Evolutionary conservation across 1,140 invertebrate genomes (phyloP).

Genomic region (Chionoecetes opilio): DNA sequence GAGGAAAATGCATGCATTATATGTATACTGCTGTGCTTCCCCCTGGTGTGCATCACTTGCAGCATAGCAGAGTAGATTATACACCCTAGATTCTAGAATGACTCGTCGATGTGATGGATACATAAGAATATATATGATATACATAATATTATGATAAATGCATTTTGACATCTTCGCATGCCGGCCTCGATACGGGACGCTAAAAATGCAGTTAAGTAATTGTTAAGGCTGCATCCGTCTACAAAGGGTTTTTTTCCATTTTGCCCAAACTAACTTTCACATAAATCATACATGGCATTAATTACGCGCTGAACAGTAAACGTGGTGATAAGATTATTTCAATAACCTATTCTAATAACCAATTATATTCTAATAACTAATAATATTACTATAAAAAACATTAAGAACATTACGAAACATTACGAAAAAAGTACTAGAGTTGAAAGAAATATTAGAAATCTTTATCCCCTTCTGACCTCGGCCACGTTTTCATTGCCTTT

Average conservation of each 20-base stretch:
- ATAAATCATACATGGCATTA: too few species aligned
- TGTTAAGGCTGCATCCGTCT: not conserved
- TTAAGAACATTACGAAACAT: too few species aligned
- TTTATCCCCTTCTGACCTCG: not conserved
- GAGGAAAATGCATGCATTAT: not conserved
- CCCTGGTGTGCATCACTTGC: not conserved
- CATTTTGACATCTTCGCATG: not conserved
- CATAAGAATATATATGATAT: not conserved
- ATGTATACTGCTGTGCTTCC: not conserved
- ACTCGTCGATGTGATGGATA: conserved; percentile 17
- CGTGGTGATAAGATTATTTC: too few species aligned
- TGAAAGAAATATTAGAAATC: not conserved
- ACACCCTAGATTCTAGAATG: not conserved
- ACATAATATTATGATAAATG: not conserved
- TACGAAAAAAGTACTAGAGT: too few species aligned
- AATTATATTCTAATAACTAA: too few species aligned
- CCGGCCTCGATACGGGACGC: not conserved
- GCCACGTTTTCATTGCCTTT: not conserved
- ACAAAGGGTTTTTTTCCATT: not conserved
- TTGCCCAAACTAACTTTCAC: too few species aligned
- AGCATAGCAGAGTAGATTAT: not conserved
- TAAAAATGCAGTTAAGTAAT: not conserved
- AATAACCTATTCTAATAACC: too few species aligned
- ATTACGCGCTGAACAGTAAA: too few species aligned
- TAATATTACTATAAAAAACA: too few species aligned